Percentiles rank a stretch among this genome's conserved stretches.
Evolutionary conservation across 2,888 invertebrate genomes (phyloP).

Genomic region (Eulithis prunata): DNA sequence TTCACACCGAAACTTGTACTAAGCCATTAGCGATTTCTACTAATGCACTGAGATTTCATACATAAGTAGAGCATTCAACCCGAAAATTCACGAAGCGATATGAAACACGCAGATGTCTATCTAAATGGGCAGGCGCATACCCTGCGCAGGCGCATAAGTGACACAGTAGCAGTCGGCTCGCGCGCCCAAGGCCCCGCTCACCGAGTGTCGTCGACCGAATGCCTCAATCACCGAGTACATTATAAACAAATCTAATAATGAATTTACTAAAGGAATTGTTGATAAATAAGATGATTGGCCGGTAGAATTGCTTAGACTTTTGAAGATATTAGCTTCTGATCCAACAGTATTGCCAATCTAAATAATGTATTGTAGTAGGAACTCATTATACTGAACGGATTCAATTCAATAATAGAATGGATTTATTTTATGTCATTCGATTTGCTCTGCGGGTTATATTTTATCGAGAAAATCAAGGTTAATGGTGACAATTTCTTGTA

Average conservation of each 20-base stretch:
- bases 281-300: constrained; percentile 14
- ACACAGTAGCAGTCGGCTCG: constrained; percentile 69
- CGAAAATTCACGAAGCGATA: not conserved
- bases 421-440: not conserved
- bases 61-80: constrained; percentile 4
- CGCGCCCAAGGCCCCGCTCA: constrained; percentile 49
- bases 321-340: constrained; percentile 20
- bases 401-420: not conserved
- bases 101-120: constrained; percentile 21
- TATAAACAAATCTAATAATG: constrained; percentile 33
- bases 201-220: constrained; percentile 23
- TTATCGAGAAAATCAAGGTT: too few species aligned
- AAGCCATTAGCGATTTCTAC: too few species aligned
- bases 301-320: constrained; percentile 5
- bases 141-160: constrained; percentile 41
- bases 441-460: too few species aligned
- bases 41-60: not conserved
- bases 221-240: constrained; percentile 14
- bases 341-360: constrained; percentile 7
- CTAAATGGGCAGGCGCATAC: constrained; percentile 53
- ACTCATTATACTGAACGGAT: not conserved
- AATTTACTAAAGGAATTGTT: constrained; percentile 12
- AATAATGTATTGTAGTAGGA: constrained; percentile 2
- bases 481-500: not conserved
- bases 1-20: too few species aligned